Evolutionary conservation across 2,797 vertebrate genomes (phyloP).

Genomic region (Liparis tanakae): DNA sequence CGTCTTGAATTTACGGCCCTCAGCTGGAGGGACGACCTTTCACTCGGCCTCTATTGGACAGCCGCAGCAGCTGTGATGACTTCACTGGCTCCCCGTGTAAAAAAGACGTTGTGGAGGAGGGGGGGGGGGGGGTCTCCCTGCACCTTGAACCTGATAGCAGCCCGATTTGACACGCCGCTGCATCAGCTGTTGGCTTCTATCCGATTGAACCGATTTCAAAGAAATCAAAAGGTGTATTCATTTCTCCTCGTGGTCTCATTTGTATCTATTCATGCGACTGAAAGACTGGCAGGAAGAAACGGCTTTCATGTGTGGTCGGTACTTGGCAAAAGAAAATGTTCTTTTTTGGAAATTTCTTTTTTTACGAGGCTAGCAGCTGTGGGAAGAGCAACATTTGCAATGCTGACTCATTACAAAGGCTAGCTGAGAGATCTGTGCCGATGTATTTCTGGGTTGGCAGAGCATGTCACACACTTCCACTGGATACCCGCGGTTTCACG

Average conservation of each 20-base stretch:
- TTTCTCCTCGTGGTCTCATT: constrained; percentile 51
- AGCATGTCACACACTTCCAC: constrained; percentile 40
- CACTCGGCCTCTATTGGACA: constrained; percentile 65
- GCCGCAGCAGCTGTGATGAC: constrained; percentile 75
- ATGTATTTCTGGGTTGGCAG: constrained; percentile 63
- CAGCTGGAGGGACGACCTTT: constrained; percentile 81
- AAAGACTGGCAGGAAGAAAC: constrained; percentile 67
- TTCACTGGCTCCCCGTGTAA: constrained; percentile 68
- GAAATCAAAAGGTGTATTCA: constrained; percentile 54
- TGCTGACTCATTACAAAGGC: constrained; percentile 70
- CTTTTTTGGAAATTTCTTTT: constrained; percentile 30
- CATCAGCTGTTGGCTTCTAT: constrained; percentile 72
- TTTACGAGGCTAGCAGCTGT: constrained; percentile 67
- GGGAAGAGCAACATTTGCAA: constrained; percentile 63
- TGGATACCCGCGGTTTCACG: constrained; percentile 31
- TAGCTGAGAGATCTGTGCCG: constrained; percentile 50
- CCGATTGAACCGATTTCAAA: constrained; percentile 49
- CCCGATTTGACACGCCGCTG: constrained; percentile 58
- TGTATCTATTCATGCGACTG: constrained; percentile 58
- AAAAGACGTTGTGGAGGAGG: constrained; percentile 35
- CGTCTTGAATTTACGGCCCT: constrained; percentile 79
- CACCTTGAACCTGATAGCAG: constrained; percentile 72
- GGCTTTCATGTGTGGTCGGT: constrained; percentile 69
- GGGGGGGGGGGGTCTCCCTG: constrained; percentile 11
- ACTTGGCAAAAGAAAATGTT: constrained; percentile 62